A percentile compares a stretch with the other conserved stretches of the same genome.
Conservation (phyloP, 1,140 invertebrate genomes). For the Leptinotarsa texana region DNA sequence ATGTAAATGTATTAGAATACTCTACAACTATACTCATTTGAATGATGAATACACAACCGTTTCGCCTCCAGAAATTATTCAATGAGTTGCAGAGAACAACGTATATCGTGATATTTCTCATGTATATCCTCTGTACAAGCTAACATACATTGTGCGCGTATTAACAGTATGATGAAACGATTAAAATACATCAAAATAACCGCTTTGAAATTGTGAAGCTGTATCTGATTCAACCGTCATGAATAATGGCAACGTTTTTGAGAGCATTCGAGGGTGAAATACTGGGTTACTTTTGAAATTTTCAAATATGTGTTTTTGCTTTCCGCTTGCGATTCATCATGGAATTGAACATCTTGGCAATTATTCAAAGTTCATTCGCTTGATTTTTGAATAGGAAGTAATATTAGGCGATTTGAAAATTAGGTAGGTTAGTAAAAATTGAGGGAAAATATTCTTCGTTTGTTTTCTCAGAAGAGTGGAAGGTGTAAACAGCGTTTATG, state of each 20-base stretch:
- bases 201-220: not conserved
- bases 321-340: too few relatives aligned
- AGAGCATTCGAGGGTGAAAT: not conserved
- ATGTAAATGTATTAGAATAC: not conserved
- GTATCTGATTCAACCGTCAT: not conserved
- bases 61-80: conserved; percentile 16
- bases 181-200: conserved; percentile 13
- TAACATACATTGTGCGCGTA: conserved; percentile 5
- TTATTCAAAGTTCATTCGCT: too few relatives aligned
- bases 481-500: too few relatives aligned
- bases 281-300: too few relatives aligned
- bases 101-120: conserved; percentile 6
- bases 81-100: conserved; percentile 1
- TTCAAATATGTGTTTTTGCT: too few relatives aligned
- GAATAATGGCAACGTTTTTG: not conserved
- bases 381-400: too few relatives aligned
- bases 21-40: not conserved
- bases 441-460: too few relatives aligned
- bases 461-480: too few relatives aligned
- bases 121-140: conserved; percentile 5
- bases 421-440: too few relatives aligned
- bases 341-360: too few relatives aligned
- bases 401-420: too few relatives aligned
- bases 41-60: not conserved
- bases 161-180: conserved; percentile 14